A percentile compares a stretch with the other conserved stretches of the same genome.
Conservation (phyloP, 2,113 vertebrate species). For the Oostethus manadensis region DNA sequence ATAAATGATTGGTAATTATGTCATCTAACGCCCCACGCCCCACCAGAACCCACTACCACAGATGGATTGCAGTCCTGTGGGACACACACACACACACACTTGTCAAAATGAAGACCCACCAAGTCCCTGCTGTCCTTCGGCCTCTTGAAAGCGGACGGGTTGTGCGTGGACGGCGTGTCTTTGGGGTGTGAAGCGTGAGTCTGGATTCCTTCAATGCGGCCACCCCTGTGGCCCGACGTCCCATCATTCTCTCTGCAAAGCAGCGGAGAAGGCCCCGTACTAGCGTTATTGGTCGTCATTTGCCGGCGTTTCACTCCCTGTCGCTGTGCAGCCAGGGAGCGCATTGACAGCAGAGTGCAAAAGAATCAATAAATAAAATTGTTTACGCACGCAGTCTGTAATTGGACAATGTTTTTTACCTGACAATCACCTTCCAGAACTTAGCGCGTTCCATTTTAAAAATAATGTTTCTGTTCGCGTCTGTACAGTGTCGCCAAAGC, state of each 20-base stretch:
- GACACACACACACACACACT: neutral
- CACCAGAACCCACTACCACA: too few species aligned
- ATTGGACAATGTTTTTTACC: too few species aligned
- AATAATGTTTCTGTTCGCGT: too few species aligned
- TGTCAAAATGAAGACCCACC: slow-evolving; percentile 33
- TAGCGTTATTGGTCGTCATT: neutral
- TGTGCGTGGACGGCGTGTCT: slow-evolving; percentile 18
- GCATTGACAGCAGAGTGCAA: too few species aligned
- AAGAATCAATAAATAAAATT: too few species aligned
- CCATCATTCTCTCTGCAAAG: slow-evolving; percentile 43
- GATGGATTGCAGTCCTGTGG: neutral
- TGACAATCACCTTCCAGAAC: too few species aligned
- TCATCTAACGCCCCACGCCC: too few species aligned
- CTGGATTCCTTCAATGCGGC: slow-evolving; percentile 31
- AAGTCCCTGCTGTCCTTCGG: slow-evolving; percentile 16
- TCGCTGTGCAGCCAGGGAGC: too few species aligned
- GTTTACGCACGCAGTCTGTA: too few species aligned
- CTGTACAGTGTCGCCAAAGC: neutral
- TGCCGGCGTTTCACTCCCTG: neutral
- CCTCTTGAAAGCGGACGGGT: slow-evolving; percentile 30
- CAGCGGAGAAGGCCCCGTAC: neutral
- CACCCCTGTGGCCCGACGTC: slow-evolving; percentile 28
- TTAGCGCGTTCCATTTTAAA: too few species aligned
- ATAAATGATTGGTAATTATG: neutral
- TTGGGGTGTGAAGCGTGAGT: slow-evolving; percentile 11